Evolutionary conservation across 2,888 invertebrate genomes (phyloP), one percentile per base, ranked within the genome.

Genomic region (Rhodophaea formosa): DNA sequence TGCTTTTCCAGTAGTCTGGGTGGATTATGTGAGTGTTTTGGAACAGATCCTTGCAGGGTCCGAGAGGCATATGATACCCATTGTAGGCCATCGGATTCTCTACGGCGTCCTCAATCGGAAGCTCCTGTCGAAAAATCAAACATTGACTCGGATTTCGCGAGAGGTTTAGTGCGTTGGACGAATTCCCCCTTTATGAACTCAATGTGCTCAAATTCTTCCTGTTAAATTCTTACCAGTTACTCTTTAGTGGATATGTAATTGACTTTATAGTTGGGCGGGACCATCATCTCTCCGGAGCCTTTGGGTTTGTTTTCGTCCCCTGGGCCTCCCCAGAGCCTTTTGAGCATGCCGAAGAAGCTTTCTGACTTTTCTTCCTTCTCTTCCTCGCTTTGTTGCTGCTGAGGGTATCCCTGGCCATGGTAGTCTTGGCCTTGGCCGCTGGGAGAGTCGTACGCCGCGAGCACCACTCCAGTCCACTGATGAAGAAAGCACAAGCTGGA

Each of bases 401-500:
- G 35, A 8, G 56, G 64, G n/a, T 60, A 53, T 29, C 61, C 60
- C 58, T 62, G 61, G 44, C 32, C 7, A 7, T 68, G 58, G 30
- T 51, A 52, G 23, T 23, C 23, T 23, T 23, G 23, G 51, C 55
- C 55, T 7, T 60, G 60, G 51, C 59, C 61, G 59, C 65, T 67
- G 56, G 62, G 51, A 17, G 45, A 60, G 59, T 58, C 66, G 16
- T 59, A 56, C 35, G 62, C 58, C 57, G 67, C 68, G 59, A 77
- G 66, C 75, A 82, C 70, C 65, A 78, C 71, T 68, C 78, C 80
- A 62, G 63, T 79, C 83, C 81, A 77, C 90, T 89, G 88, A 86
- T 87, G 86, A 84, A 88, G 72, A 89, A 90, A 88, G 86, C 76
- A 88, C 84, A 89, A 81, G 83, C 89, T 89, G 84, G 86, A 77